phyloP scores from a whole-genome alignment of 2,888 invertebrate species.

The Notodonta dromedarius region DNA sequence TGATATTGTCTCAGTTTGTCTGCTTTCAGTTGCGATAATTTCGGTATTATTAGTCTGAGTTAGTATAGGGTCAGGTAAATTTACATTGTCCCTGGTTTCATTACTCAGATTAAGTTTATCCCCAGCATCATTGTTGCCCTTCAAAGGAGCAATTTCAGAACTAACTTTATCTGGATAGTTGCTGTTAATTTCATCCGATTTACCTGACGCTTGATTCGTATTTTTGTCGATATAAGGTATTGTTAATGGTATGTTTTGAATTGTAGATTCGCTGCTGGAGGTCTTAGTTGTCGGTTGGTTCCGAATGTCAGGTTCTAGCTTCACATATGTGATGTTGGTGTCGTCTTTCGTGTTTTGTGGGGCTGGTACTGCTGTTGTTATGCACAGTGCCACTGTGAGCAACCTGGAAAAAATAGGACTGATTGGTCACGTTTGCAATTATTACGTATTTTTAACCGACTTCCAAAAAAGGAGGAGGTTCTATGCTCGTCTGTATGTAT shows the following conservation, averaged over 20 bases:
- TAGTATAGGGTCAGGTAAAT: not conserved
- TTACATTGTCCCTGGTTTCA: not conserved
- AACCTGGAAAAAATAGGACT: constrained; percentile 52
- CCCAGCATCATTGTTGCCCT: not conserved
- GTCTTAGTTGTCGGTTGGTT: constrained; percentile 19
- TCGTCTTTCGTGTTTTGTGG: constrained; percentile 52
- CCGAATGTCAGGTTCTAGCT: constrained; percentile 49
- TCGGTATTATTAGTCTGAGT: constrained; percentile 10
- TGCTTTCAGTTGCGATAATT: constrained; percentile 28
- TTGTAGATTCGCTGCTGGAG: constrained; percentile 44
- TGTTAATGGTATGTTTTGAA: constrained; percentile 55
- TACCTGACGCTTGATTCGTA: constrained; percentile 5
- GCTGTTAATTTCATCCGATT: not conserved
- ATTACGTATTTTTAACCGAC: no score
- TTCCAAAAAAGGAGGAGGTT: no score
- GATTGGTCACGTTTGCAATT: not conserved
- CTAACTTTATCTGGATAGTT: constrained; percentile 3
- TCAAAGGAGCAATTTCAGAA: not conserved
- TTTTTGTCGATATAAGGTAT: constrained; percentile 36
- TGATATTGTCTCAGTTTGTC: constrained; percentile 14
- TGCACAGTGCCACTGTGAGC: constrained; percentile 48
- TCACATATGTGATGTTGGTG: constrained; percentile 64
- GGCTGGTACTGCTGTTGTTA: constrained; percentile 47
- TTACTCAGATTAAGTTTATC: not conserved
- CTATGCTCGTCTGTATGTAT: no score